Percentiles rank a stretch among this genome's conserved stretches.
phyloP scores from a whole-genome alignment of 1,140 invertebrate genomes.

The Drosophila oshimai region DNA sequence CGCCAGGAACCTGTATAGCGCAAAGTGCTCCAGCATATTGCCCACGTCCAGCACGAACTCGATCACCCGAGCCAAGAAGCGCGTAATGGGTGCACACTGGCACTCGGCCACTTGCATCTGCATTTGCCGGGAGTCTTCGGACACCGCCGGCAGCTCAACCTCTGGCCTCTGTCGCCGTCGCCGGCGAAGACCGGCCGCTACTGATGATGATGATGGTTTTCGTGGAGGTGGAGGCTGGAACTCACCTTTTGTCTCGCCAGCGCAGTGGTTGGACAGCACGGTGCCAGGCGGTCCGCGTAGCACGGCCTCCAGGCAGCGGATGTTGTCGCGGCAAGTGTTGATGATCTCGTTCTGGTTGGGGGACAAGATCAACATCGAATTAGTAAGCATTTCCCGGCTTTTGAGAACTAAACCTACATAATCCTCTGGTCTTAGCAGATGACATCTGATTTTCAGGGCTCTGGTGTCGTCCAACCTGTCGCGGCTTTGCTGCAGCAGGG shows the following conservation, averaged over 20 bases:
- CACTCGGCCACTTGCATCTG: slow-evolving; percentile 44
- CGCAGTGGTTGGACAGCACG: slow-evolving; percentile 70
- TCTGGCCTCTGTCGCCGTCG: background rate
- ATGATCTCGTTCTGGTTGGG: slow-evolving; percentile 88
- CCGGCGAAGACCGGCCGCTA: slow-evolving; percentile 4
- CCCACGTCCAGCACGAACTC: slow-evolving; percentile 72
- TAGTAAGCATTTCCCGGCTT: background rate
- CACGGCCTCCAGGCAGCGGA: slow-evolving; percentile 86
- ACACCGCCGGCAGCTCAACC: background rate
- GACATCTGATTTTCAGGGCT: slow-evolving; percentile 78
- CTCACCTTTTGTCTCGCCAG: slow-evolving; percentile 82
- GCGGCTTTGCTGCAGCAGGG: slow-evolving; percentile 68
- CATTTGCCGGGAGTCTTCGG: background rate
- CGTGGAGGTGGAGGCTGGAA: slow-evolving; percentile 42
- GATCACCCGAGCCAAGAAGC: slow-evolving; percentile 76
- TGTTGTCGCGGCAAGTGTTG: slow-evolving; percentile 89
- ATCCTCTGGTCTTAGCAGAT: slow-evolving; percentile 78
- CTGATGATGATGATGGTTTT: slow-evolving; percentile 28
- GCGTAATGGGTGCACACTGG: slow-evolving; percentile 80
- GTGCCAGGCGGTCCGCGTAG: slow-evolving; percentile 82
- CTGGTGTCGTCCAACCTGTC: slow-evolving; percentile 75
- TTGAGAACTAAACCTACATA: slow-evolving; percentile 71
- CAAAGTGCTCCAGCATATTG: slow-evolving; percentile 75
- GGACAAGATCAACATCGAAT: background rate
- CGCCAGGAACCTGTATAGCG: slow-evolving; percentile 72